Base-by-base conservation (phyloP, 2,888 invertebrate genomes). In the Carcina quercana region DNA sequence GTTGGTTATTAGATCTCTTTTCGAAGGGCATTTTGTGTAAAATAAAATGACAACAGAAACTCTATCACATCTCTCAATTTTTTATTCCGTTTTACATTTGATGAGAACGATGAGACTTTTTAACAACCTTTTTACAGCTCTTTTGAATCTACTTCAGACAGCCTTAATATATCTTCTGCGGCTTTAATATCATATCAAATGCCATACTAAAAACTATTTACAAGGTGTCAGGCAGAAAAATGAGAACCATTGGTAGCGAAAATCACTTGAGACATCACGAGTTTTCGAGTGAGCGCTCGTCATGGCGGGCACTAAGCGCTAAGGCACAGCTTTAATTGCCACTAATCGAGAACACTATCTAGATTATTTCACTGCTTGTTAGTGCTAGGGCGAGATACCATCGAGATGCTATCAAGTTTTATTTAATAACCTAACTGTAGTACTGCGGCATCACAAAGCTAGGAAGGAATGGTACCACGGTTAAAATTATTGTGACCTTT, bases 281-380 rank as follows among this genome's bases (percentile, higher is more conserved):
- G 49, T 59, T 59, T 50, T 52, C 48, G 47, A 50, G 47, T 46
- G 34, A 42, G 38, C 40, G 33, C 38, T 45, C 57, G 43, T 61
- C 59, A 57, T 53, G n/a, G 60, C 52, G 42, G 45, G 32, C 54
- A 55, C 66, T 65, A 66, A 69, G 62, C 54, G 45, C 53, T 51
- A 56, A 54, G 50, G 44, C 48, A 38, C 34, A 34, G 45, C 39
- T 61, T 63, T 73, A 74, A 74, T 74, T 72, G 59, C 62, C 43
- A 34, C 50, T 63, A 66, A 73, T 72, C 69, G 50, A 31, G 50
- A 55, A 59, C 63, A 60, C 64, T 66, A 73, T 73, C 72, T 63
- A 53, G 64, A 70, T 68, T 66, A 59, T 63, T 67, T 57, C 58
- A 36, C 47, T 44, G 57, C 63, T 69, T 48, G 64, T 71, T 73